A percentile compares a stretch with the other conserved stretches of the same genome.
Conservation (phyloP, 2,113 vertebrate genomes). For the Delphinus delphis region DNA sequence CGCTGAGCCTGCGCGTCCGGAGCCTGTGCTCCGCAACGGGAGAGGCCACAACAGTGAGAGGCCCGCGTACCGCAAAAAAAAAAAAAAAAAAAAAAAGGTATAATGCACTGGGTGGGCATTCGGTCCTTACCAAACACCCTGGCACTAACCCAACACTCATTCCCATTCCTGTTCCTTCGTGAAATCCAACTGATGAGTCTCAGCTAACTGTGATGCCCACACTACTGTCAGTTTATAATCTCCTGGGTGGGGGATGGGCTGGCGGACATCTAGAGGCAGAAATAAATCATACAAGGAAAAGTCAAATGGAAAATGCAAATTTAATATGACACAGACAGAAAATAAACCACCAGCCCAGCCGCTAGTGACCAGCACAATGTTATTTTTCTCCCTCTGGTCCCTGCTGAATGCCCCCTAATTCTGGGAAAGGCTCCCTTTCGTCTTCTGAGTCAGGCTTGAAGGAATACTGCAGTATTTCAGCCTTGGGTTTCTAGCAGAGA, state of each 20-base stretch:
- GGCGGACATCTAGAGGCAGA: slow-evolving; percentile 40
- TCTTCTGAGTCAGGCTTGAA: slow-evolving; percentile 47
- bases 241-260: background rate
- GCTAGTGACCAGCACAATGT: slow-evolving; percentile 60
- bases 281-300: slow-evolving; percentile 78
- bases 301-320: slow-evolving; percentile 66
- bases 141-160: background rate
- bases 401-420: slow-evolving; percentile 61
- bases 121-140: background rate
- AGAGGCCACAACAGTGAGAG: too few species aligned
- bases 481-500: slow-evolving; percentile 1
- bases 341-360: slow-evolving; percentile 70
- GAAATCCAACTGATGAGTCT: background rate
- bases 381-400: slow-evolving; percentile 60
- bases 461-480: slow-evolving; percentile 56
- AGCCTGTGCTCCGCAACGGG: too few species aligned
- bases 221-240: background rate
- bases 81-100: background rate
- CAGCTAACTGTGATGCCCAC: background rate
- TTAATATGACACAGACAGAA: slow-evolving; percentile 80
- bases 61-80: too few species aligned
- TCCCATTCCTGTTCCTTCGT: background rate
- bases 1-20: too few species aligned
- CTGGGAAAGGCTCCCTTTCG: slow-evolving; percentile 63
- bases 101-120: background rate